These are phyloP conservation scores for Xiphydria camelus DNA, from an alignment of 2,888 invertebrate genomes.

Conservation along the genomic window DNA sequence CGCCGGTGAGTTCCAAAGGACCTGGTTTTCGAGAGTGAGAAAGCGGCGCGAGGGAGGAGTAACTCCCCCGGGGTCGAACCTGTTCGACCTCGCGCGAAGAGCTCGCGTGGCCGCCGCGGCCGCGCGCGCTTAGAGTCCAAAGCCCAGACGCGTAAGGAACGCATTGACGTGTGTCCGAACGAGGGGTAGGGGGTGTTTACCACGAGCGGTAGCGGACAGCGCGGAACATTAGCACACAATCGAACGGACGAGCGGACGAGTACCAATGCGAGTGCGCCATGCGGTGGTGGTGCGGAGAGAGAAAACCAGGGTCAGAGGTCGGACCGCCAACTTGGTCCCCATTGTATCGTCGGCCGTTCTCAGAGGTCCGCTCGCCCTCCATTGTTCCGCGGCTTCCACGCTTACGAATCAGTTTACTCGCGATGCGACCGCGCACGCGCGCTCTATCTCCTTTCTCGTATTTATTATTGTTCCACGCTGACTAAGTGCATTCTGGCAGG, in stretches of 20 bases:
- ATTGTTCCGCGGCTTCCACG: constrained; percentile 54
- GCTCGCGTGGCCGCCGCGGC: too few species aligned
- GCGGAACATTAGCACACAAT: constrained; percentile 56
- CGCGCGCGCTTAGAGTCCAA: too few species aligned
- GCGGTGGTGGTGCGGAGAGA: constrained; percentile 35
- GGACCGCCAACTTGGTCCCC: constrained; percentile 54
- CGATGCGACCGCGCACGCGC: constrained; percentile 29
- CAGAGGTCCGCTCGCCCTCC: constrained; percentile 31
- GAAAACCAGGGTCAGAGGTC: constrained; percentile 53
- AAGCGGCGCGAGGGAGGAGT: constrained; percentile 1
- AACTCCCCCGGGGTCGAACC: too few species aligned
- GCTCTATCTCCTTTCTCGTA: constrained; percentile 17
- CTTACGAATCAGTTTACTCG: constrained; percentile 44
- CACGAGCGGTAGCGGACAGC: constrained; percentile 41
- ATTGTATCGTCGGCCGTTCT: constrained; percentile 53
- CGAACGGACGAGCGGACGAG: constrained; percentile 49
- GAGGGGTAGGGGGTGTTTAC: constrained; percentile 18
- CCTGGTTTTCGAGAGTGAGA: constrained; percentile 8
- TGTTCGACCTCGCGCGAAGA: too few species aligned
- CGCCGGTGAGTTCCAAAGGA: too few species aligned
- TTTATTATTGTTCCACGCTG: constrained; percentile 1
- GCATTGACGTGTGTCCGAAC: constrained; percentile 12
- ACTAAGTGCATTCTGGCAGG: not conserved
- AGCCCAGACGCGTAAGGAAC: constrained; percentile 11
- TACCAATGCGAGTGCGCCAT: constrained; percentile 40